Evolutionary conservation across 2,888 invertebrate species (phyloP), one percentile per base, ranked within the genome.

Genomic region (Acleris holmiana): DNA sequence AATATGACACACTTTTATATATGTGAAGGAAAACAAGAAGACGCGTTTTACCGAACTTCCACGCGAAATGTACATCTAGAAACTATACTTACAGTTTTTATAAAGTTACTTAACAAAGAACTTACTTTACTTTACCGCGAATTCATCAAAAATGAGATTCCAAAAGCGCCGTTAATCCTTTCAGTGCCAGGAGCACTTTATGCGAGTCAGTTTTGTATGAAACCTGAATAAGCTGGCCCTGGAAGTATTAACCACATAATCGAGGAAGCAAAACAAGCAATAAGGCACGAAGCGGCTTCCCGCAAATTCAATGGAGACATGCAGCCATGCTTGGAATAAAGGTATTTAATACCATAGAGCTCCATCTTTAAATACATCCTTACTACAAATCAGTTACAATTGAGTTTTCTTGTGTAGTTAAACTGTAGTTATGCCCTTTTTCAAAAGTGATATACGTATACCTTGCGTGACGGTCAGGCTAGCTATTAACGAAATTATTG

Each of bases 291-390:
- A 71, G 76, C 76, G 41, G 41, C 41, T 41, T 76, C 76, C 70
- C 73, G 61, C 72, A 74, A 77, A 77, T 78, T 76, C 73, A 78
- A 76, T 68, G 65, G 66, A 66, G 67, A 67, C 62, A 69, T 56
- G 44, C 29, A 10, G 29, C 29, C 29, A 29, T 10, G 29, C 29
- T 29, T 29, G 29, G 29, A 29, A 29, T 10, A 10, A 29, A 29
- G 10, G 10, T 10, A 10, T 2, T 10, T 10, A 29, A 29, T 29
- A 29, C 8, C 2, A 29, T 10, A 29, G 29, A 29, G 8, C 8
- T 29, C 29, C 29, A 29, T 10, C 29, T 29, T 10, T 29, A 29
- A 29, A 29, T 10, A 29, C 10, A 29, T 29, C 3, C 29, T 29
- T 29, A 10, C 10, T 1, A 0, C 3, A 29, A 29, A 29, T 0